Conservation (phyloP, 2,113 vertebrate species). For the Bungarus multicinctus region DNA sequence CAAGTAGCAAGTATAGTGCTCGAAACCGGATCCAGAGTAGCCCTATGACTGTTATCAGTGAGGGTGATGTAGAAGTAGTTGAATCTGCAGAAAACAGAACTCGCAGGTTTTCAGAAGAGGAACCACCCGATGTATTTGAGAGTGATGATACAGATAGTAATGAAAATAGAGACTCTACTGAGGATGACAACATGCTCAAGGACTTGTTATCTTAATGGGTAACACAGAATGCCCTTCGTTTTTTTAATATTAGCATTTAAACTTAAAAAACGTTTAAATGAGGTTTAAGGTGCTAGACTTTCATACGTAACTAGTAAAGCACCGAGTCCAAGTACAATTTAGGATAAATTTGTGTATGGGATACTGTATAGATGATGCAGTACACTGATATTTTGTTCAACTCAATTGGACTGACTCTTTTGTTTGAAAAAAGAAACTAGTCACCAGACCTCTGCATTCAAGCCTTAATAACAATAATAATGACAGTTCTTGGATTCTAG, state of each 20-base stretch:
- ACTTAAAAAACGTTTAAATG: slow-evolving; percentile 62
- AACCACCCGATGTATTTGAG: slow-evolving; percentile 49
- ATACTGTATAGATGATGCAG: slow-evolving; percentile 46
- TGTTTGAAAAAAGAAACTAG: slow-evolving; percentile 56
- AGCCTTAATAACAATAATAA: slow-evolving; percentile 57
- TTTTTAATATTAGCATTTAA: background rate
- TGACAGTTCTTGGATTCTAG: slow-evolving; percentile 43
- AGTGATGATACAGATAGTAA: slow-evolving; percentile 43
- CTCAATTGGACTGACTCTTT: slow-evolving; percentile 41
- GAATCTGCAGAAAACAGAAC: slow-evolving; percentile 72
- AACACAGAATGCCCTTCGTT: background rate
- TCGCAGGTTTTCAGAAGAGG: slow-evolving; percentile 45
- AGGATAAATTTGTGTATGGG: slow-evolving; percentile 33
- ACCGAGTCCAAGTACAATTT: slow-evolving; percentile 40
- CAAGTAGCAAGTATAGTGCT: slow-evolving; percentile 93
- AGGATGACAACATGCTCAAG: slow-evolving; percentile 17
- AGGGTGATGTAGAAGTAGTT: slow-evolving; percentile 85
- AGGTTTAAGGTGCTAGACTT: slow-evolving; percentile 32
- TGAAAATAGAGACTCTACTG: slow-evolving; percentile 36
- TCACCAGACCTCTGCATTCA: slow-evolving; percentile 59
- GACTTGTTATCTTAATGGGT: slow-evolving; percentile 45
- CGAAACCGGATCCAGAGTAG: slow-evolving; percentile 93
- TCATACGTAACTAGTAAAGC: slow-evolving; percentile 30
- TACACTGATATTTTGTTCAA: slow-evolving; percentile 20
- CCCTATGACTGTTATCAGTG: slow-evolving; percentile 97